These are phyloP conservation scores for Zygogramma bicolorata DNA, from an alignment of 2,888 invertebrate species.

Conservation along the genomic window DNA sequence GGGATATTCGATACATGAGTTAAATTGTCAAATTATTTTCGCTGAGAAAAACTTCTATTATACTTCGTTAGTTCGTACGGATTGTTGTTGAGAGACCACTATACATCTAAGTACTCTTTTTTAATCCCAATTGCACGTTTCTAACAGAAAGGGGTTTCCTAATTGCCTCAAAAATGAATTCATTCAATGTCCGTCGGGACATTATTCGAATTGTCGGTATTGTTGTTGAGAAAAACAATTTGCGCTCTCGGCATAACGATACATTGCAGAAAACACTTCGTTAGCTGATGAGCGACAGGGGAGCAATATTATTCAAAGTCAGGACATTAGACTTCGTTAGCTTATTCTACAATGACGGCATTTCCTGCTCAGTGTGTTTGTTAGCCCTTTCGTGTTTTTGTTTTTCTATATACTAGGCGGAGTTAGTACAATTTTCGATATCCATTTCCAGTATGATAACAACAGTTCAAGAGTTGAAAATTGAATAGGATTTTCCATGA, in stretches of 20 bases:
- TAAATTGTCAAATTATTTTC: no score
- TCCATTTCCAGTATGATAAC: no score
- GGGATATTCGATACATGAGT: no score
- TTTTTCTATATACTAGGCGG: not conserved
- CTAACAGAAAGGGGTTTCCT: not conserved
- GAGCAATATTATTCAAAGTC: constrained; percentile 30
- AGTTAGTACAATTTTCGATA: no score
- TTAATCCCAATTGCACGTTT: not conserved
- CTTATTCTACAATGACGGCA: not conserved
- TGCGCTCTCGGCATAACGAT: constrained; percentile 22
- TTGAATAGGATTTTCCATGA: no score
- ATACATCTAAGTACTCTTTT: not conserved
- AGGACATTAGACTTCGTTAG: constrained; percentile 22
- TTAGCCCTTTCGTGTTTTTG: not conserved
- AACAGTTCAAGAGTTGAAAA: no score
- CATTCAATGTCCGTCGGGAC: constrained; percentile 25
- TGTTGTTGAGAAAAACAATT: constrained; percentile 26
- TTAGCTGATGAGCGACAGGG: constrained; percentile 36
- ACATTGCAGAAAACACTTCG: constrained; percentile 38
- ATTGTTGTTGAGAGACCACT: not conserved
- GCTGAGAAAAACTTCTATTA: no score
- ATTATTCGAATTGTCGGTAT: constrained; percentile 27
- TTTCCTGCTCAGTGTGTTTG: not conserved
- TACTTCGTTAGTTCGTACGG: not conserved
- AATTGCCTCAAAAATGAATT: constrained; percentile 4